Conservation (phyloP, 1,140 invertebrate species). For the Lordiphosa clarofinis region DNA sequence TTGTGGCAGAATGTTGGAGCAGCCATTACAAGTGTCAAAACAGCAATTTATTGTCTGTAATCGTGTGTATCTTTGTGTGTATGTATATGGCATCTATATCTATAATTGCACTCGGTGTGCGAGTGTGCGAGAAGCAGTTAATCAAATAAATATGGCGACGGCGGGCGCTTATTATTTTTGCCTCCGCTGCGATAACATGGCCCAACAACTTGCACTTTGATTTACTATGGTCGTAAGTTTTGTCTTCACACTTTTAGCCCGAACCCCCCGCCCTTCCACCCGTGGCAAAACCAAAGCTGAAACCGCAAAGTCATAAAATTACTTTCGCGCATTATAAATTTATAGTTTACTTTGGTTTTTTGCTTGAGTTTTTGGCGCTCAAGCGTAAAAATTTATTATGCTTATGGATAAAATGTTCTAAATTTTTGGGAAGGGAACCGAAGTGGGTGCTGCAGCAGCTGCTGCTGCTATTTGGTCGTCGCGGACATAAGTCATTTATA, state of each 20-base stretch:
- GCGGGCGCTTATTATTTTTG: conserved; percentile 71
- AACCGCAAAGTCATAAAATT: conserved; percentile 79
- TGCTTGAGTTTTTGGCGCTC: conserved; percentile 49
- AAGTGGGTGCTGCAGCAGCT: conserved; percentile 42
- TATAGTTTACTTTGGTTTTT: conserved; percentile 66
- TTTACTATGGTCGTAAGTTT: conserved; percentile 56
- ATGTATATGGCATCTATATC: conserved; percentile 4
- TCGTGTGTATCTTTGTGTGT: conserved; percentile 70
- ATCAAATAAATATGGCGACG: conserved; percentile 78
- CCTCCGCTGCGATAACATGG: conserved; percentile 68
- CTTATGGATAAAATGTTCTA: conserved; percentile 56
- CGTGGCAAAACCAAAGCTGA: conserved; percentile 61
- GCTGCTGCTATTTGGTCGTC: conserved; percentile 51
- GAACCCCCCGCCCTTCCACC: not conserved
- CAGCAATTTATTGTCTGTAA: conserved; percentile 75
- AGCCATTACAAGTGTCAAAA: conserved; percentile 78
- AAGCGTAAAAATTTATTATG: conserved; percentile 79
- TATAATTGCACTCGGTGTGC: conserved; percentile 24
- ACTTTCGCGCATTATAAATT: conserved; percentile 79
- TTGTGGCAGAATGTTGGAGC: conserved; percentile 56
- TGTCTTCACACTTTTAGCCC: conserved; percentile 45
- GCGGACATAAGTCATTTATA: conserved; percentile 77
- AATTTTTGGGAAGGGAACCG: conserved; percentile 8
- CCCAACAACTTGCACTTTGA: conserved; percentile 53
- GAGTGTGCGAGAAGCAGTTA: conserved; percentile 62